Conservation (phyloP, 2,888 invertebrate species). For the Drosophila buzzatii region DNA sequence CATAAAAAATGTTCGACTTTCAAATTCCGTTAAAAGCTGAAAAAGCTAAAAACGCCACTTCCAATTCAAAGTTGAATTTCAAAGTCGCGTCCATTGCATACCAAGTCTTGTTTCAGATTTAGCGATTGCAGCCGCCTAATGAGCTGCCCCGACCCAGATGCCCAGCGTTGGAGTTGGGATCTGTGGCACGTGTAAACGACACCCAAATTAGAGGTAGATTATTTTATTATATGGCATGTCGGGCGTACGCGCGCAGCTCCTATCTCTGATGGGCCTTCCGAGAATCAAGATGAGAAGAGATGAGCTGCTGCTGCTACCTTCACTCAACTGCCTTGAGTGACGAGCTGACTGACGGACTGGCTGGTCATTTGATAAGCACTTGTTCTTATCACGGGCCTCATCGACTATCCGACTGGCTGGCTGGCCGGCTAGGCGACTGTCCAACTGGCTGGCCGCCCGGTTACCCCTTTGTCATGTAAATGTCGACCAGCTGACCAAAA, state of each 20-base stretch:
- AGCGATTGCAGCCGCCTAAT: slow-evolving; percentile 55
- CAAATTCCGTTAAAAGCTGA: slow-evolving; percentile 40
- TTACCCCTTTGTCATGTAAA: slow-evolving; percentile 70
- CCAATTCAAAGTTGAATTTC: slow-evolving; percentile 1
- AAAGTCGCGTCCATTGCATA: slow-evolving; percentile 22
- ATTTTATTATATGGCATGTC: slow-evolving; percentile 78
- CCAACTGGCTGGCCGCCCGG: slow-evolving; percentile 30
- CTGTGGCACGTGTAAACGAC: slow-evolving; percentile 80
- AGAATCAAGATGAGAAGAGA: slow-evolving; percentile 47
- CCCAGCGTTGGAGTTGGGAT: slow-evolving; percentile 31
- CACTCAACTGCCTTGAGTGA: not conserved
- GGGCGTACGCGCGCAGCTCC: slow-evolving; percentile 24
- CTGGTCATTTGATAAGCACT: slow-evolving; percentile 64
- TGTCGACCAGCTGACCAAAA: slow-evolving; percentile 59
- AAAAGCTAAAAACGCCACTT: slow-evolving; percentile 24
- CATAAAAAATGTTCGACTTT: slow-evolving; percentile 40
- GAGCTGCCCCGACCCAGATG: slow-evolving; percentile 31
- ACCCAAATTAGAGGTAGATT: slow-evolving; percentile 83
- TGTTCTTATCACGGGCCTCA: slow-evolving; percentile 62
- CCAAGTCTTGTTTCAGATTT: slow-evolving; percentile 52
- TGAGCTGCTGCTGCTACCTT: slow-evolving; percentile 12
- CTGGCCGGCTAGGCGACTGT: slow-evolving; percentile 15
- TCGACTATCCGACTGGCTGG: slow-evolving; percentile 36
- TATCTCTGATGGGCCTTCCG: slow-evolving; percentile 59
- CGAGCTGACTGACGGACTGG: not conserved